Percentiles rank a stretch among this genome's conserved stretches.
phyloP scores from a whole-genome alignment of 1,140 invertebrate genomes.

The Papilio machaon region DNA sequence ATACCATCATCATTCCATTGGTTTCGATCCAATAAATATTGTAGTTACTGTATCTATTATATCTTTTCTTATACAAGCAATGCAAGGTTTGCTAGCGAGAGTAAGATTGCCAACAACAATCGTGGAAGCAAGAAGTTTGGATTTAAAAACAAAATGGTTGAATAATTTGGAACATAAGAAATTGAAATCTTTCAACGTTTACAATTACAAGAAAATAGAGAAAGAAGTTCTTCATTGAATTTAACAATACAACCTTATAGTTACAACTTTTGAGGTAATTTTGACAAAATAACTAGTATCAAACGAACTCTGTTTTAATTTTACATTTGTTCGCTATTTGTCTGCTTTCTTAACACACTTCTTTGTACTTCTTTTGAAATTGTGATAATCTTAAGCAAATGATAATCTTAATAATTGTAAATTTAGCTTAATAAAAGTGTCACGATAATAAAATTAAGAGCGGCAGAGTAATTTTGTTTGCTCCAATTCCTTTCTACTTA shows the following conservation, averaged over 20 bases:
- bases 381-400: not conserved
- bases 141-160: constrained; percentile 53
- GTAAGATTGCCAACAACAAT: constrained; percentile 67
- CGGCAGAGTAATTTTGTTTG: constrained; percentile 49
- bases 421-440: constrained; percentile 28
- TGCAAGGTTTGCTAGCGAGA: constrained; percentile 71
- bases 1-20: constrained; percentile 79
- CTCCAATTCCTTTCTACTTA: constrained; percentile 61
- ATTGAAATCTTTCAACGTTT: constrained; percentile 44
- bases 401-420: not conserved
- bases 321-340: not conserved
- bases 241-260: too few relatives aligned
- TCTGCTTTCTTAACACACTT: not conserved
- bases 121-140: constrained; percentile 65
- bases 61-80: constrained; percentile 76
- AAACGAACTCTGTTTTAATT: not conserved
- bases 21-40: constrained; percentile 80
- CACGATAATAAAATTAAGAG: constrained; percentile 38
- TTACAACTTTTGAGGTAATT: not conserved
- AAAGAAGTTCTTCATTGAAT: constrained; percentile 38
- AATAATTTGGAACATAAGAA: constrained; percentile 56
- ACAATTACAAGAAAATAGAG: constrained; percentile 49
- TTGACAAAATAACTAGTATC: not conserved
- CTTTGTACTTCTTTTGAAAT: not conserved
- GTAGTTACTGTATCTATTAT: constrained; percentile 78